Percentiles rank a stretch among this genome's conserved stretches.
Conservation (phyloP, 2,797 vertebrate species). For the Saxicola maurus region DNA sequence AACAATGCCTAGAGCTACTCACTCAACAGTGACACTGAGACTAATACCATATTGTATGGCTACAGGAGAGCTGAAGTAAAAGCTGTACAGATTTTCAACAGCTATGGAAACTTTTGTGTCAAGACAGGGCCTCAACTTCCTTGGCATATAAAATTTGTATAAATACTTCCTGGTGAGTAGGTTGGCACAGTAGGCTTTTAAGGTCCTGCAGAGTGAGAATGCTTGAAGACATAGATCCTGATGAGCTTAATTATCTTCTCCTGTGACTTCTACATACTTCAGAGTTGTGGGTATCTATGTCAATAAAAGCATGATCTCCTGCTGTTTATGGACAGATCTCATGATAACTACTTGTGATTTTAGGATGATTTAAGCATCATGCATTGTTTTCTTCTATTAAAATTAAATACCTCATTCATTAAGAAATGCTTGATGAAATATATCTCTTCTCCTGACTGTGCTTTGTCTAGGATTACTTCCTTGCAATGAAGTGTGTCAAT, state of each 20-base stretch:
- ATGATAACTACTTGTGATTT: background rate
- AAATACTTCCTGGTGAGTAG: background rate
- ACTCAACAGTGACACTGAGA: background rate
- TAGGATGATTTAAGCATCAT: background rate
- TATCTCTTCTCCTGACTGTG: background rate
- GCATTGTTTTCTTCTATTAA: background rate
- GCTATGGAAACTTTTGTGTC: background rate
- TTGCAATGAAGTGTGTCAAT: background rate
- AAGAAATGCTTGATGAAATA: background rate
- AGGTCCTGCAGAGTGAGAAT: background rate
- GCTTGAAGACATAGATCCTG: background rate
- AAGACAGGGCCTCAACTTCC: background rate
- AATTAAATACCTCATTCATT: background rate
- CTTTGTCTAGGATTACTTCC: background rate
- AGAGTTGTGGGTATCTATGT: background rate
- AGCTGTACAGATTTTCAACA: background rate
- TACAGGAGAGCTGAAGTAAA: background rate
- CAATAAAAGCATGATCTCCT: background rate
- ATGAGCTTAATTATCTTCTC: background rate
- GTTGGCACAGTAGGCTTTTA: background rate
- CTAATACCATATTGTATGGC: background rate
- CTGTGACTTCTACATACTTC: background rate
- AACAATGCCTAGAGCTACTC: conserved; percentile 9
- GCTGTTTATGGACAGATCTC: background rate
- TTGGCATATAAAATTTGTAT: background rate